Base-by-base conservation (phyloP, 2,888 invertebrate species). In the Didymodactylos carnosus region DNA sequence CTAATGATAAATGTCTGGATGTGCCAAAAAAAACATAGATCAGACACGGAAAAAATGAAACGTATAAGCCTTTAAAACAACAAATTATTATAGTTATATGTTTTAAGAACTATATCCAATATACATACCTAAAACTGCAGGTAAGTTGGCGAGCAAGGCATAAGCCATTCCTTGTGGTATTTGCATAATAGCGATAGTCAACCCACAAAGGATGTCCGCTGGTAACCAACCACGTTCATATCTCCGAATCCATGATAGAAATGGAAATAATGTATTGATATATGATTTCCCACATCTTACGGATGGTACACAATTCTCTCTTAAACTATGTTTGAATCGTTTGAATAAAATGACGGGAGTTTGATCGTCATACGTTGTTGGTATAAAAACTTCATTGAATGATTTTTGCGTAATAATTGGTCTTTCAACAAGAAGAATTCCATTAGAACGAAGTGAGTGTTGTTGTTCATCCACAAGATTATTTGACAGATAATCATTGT, bases 1-100 rank as follows among this genome's bases (percentile, higher is more conserved):
- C 72, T 11, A 72, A 23, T 13, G 72, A 72, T 41, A 72, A 27
- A 72, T 72, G 72, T 69, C 53, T 39, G 2, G 40, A 40, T n/a
- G 62, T 72, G 11, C 72, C 72, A 53, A 72, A 62, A 2, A 72
- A 13, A 27, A 27, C 62, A 62, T 72, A 72, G 13, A 41, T 53
- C 6, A 72, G 13, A 16, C 51, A 35, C 7, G 72, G 25, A 25
- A 40, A 72, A 13, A 72, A 72, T 2, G 40, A 51, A 23, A 19
- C n/a, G 23, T 72, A 72, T 10, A 72, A 39, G 13, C 72, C 72
- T 53, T 2, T 1, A n/a, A 49, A 8, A 11, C n/a, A n/a, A 49
- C n/a, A 10, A 23, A 3, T 49, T 3, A 49, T 23, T 8, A 11
- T n/a, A n/a, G 11, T 23, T n/a, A 4, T 13, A 49, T n/a, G 19